Conservation (phyloP, 2,888 invertebrate species). For the Callyntrura guangdongensis region DNA sequence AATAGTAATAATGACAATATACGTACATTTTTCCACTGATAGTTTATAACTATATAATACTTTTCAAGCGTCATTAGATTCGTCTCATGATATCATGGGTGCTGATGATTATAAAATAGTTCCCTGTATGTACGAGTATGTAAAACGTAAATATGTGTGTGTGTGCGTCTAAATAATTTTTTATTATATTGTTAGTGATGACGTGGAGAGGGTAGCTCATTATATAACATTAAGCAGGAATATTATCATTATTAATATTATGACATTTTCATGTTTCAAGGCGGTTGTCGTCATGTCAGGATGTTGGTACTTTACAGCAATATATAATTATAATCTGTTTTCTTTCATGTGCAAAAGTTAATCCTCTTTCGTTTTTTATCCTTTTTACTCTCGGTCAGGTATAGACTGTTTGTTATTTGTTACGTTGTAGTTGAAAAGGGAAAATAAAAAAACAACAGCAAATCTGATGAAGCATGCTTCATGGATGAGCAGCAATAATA, state of each 20-base stretch:
- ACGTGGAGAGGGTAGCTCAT: slow-evolving; percentile 62
- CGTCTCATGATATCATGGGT: slow-evolving; percentile 13
- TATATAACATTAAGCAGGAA: slow-evolving; percentile 64
- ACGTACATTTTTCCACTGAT: slow-evolving; percentile 20
- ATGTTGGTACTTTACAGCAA: slow-evolving; percentile 43
- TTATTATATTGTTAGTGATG: slow-evolving; percentile 36
- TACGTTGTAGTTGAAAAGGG: background rate
- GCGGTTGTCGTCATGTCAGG: slow-evolving; percentile 76
- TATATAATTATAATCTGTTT: slow-evolving; percentile 66
- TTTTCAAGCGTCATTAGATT: slow-evolving; percentile 31
- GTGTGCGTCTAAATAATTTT: slow-evolving; percentile 41
- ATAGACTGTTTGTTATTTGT: no score
- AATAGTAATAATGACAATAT: slow-evolving; percentile 47
- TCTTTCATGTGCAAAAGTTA: slow-evolving; percentile 54
- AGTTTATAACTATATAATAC: slow-evolving; percentile 40
- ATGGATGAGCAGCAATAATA: background rate
- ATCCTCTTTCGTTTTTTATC: slow-evolving; percentile 54
- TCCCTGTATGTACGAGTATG: background rate
- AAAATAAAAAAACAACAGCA: slow-evolving; percentile 19
- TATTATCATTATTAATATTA: slow-evolving; percentile 64
- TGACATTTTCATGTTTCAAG: slow-evolving; percentile 75
- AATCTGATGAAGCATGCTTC: slow-evolving; percentile 28
- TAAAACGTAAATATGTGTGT: slow-evolving; percentile 12
- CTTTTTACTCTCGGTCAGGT: background rate
- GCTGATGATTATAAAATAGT: slow-evolving; percentile 51